Percentiles rank a stretch among this genome's conserved stretches.
These are phyloP conservation scores for Adelosebastes latens DNA, from an alignment of 2,797 vertebrate genomes.

Conservation along the genomic window DNA sequence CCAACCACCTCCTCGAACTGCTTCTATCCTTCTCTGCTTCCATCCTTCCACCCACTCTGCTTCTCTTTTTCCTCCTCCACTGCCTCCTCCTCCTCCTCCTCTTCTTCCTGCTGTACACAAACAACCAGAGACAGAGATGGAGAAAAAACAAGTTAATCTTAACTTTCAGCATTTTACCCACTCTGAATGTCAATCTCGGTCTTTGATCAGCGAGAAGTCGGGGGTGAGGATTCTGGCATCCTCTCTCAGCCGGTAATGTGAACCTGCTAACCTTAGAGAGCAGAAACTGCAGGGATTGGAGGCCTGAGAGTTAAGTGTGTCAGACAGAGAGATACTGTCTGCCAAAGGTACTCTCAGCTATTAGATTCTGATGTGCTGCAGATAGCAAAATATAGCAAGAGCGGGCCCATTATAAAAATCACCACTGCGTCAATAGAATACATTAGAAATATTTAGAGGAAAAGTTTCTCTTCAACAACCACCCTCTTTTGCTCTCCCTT, in stretches of 20 bases:
- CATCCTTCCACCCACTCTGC: conserved; percentile 80
- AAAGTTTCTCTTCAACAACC: conserved; percentile 49
- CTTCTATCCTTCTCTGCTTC: conserved; percentile 69
- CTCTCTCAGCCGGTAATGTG: conserved; percentile 78
- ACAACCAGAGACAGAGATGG: conserved; percentile 77
- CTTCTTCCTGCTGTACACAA: conserved; percentile 77
- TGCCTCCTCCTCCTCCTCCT: conserved; percentile 72
- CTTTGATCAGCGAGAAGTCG: conserved; percentile 81
- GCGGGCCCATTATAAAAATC: conserved; percentile 78
- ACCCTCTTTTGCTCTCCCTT: conserved; percentile 1
- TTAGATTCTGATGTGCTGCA: conserved; percentile 78
- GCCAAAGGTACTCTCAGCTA: conserved; percentile 80
- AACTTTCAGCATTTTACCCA: conserved; percentile 80
- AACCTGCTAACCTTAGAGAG: conserved; percentile 82
- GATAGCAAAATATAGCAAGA: conserved; percentile 70
- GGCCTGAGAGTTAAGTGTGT: conserved; percentile 82
- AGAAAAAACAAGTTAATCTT: conserved; percentile 81
- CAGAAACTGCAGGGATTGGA: conserved; percentile 74
- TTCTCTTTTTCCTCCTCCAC: conserved; percentile 69
- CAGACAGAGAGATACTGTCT: conserved; percentile 76
- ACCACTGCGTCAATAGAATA: conserved; percentile 66
- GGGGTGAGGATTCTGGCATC: conserved; percentile 81
- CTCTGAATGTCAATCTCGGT: conserved; percentile 77
- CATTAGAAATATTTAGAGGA: conserved; percentile 66
- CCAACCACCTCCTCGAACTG: conserved; percentile 72